Percentiles rank a stretch among this genome's conserved stretches.
Evolutionary conservation across 2,113 vertebrate species (phyloP).

Genomic region (Daphoenositta chrysoptera): DNA sequence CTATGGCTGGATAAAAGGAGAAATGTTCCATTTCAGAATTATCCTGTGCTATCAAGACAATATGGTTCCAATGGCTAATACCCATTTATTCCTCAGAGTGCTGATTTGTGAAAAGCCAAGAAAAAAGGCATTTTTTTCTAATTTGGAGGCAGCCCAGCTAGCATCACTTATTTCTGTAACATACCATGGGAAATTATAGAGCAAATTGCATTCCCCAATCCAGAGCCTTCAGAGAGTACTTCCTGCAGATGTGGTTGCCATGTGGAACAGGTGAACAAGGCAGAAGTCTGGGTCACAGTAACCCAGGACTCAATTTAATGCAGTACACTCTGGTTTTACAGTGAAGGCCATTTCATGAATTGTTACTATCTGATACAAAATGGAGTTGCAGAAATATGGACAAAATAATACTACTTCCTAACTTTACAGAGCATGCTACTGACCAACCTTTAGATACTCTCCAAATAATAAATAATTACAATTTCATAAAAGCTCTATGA

Average conservation of each 20-base stretch:
- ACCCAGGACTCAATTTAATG: not conserved
- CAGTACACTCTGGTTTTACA: not conserved
- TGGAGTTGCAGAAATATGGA: not conserved
- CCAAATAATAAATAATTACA: not conserved
- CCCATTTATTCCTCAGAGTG: not conserved
- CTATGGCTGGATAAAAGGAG: not conserved
- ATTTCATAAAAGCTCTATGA: not conserved
- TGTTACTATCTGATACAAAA: not conserved
- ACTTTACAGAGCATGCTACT: not conserved
- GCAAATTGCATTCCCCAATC: not conserved
- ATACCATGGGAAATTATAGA: not conserved
- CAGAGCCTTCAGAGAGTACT: not conserved
- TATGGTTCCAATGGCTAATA: not conserved
- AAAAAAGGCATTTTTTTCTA: not conserved
- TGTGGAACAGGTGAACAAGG: not conserved
- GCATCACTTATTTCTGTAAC: not conserved
- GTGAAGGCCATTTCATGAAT: not conserved
- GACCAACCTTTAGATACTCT: not conserved
- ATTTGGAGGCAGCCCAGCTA: not conserved
- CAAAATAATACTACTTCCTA: not conserved
- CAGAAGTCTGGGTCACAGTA: not conserved
- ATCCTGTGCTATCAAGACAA: not conserved
- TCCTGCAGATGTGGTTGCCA: not conserved
- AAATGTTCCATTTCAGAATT: not conserved
- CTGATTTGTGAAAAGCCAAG: not conserved